Evolutionary conservation across 1,140 invertebrate genomes (phyloP).

Genomic region (Meloidogyne hapla): DNA sequence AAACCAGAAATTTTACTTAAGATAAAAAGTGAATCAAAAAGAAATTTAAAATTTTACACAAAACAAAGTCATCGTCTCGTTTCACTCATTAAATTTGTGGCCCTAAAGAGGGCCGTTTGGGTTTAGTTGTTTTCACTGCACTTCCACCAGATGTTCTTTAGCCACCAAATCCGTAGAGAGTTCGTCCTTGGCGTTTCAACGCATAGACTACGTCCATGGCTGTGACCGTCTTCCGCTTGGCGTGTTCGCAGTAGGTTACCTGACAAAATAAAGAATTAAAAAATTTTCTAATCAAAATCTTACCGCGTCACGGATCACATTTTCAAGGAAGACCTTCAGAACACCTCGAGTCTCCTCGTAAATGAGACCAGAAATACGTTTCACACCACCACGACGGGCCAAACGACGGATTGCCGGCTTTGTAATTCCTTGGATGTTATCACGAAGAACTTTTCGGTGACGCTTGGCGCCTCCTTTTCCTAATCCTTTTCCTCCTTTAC

Average conservation of each 20-base stretch:
- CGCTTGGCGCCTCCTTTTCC: constrained; percentile 75
- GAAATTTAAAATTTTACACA: background rate
- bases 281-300: constrained; percentile 65
- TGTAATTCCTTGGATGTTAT: constrained; percentile 77
- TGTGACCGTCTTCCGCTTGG: constrained; percentile 79
- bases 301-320: constrained; percentile 77
- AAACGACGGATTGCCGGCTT: constrained; percentile 72
- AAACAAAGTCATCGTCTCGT: background rate
- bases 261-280: background rate
- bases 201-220: constrained; percentile 86
- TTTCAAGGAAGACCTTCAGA: constrained; percentile 73
- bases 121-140: constrained; percentile 27
- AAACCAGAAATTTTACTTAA: no score
- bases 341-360: constrained; percentile 68
- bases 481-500: constrained; percentile 71
- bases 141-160: constrained; percentile 65
- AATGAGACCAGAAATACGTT: constrained; percentile 75
- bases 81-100: constrained; percentile 13
- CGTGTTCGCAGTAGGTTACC: constrained; percentile 81
- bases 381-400: constrained; percentile 75
- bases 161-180: constrained; percentile 71
- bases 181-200: constrained; percentile 77
- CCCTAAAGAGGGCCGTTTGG: constrained; percentile 43
- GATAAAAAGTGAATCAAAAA: no score
- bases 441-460: constrained; percentile 70